Evolutionary conservation across 2,113 vertebrate species (phyloP).

Genomic region (Monopterus albus): DNA sequence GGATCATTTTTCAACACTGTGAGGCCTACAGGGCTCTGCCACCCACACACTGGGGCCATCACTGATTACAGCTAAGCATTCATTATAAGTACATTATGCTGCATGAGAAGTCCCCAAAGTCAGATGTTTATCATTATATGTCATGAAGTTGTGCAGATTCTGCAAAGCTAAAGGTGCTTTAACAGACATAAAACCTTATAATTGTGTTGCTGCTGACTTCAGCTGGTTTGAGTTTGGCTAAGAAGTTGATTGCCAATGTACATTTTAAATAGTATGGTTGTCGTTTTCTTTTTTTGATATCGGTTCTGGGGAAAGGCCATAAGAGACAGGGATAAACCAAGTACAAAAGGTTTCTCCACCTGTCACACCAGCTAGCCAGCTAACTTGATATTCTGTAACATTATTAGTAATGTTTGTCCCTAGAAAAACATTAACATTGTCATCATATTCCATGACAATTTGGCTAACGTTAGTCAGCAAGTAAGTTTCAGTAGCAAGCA

Average conservation of each 20-base stretch:
- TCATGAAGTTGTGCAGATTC: conserved; percentile 4
- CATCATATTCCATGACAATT: too few species aligned
- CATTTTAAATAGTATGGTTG: too few species aligned
- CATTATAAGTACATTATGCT: conserved; percentile 46
- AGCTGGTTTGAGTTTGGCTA: background rate
- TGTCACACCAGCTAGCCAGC: too few species aligned
- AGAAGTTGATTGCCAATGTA: background rate
- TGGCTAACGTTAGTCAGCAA: too few species aligned
- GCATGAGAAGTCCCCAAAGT: conserved; percentile 34
- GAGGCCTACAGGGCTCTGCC: conserved; percentile 23
- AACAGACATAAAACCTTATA: conserved; percentile 1
- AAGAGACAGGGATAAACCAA: too few species aligned
- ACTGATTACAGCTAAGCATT: conserved; percentile 62
- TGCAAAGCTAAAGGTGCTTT: background rate
- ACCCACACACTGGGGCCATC: conserved; percentile 35
- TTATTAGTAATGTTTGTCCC: too few species aligned
- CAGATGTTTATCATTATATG: conserved; percentile 56
- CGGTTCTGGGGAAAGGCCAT: background rate
- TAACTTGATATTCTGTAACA: too few species aligned
- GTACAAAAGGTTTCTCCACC: too few species aligned
- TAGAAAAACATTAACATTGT: too few species aligned
- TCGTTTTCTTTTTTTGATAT: too few species aligned
- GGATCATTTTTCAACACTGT: conserved; percentile 48
- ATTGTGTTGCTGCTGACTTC: background rate
- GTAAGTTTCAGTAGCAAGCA: too few species aligned